Percentiles rank a stretch among this genome's conserved stretches.
phyloP scores from a whole-genome alignment of 2,888 invertebrate species.

The Frankliniella intonsa region DNA sequence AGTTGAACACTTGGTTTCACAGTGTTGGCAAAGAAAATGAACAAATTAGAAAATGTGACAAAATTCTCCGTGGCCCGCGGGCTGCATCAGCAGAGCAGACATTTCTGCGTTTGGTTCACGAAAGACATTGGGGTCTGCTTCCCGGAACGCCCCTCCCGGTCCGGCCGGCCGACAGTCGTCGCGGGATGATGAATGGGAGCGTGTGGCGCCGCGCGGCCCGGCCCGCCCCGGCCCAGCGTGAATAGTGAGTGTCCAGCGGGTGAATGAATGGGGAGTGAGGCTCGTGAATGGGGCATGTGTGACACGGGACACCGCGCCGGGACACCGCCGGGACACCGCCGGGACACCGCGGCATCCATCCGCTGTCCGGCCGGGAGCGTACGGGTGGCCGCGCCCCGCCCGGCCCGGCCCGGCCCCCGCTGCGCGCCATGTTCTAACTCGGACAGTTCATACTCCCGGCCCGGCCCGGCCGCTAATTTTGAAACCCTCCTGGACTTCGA shows the following conservation, averaged over 20 bases:
- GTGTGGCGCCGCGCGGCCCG: background rate
- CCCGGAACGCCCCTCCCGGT: background rate
- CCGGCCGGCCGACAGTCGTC: no score
- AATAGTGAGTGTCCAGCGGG: background rate
- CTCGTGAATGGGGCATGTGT: background rate
- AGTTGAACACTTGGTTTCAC: no score
- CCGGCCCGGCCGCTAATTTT: no score
- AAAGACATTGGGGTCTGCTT: background rate
- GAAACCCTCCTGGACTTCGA: no score
- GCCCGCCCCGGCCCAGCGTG: background rate
- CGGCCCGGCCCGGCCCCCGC: no score
- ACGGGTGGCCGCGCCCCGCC: background rate
- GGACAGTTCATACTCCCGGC: no score
- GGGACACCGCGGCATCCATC: background rate
- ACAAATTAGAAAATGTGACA: no score
- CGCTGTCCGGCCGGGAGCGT: background rate
- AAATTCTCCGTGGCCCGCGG: no score
- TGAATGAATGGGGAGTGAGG: no score
- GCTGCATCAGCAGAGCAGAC: background rate
- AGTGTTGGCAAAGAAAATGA: no score
- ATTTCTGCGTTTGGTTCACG: background rate
- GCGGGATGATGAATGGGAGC: no score
- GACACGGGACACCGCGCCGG: background rate
- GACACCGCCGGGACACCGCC: background rate
- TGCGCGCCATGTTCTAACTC: no score